Base-by-base conservation (phyloP, 2,797 vertebrate species). In the Yasuhikotakia modesta region DNA sequence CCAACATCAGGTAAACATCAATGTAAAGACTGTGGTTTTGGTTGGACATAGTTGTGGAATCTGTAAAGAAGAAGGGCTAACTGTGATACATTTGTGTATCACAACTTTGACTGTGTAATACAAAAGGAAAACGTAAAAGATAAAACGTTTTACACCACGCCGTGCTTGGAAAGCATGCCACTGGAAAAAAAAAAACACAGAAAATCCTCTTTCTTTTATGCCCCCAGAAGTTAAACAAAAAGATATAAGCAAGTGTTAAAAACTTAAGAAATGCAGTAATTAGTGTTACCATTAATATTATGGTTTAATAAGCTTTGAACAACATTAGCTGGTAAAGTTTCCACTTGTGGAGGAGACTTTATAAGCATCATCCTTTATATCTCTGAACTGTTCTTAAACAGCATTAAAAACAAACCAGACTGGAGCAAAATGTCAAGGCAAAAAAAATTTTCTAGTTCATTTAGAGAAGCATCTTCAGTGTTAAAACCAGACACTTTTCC, bases 21-120 rank as follows among this genome's bases (percentile, higher is more conserved):
- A 65, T 53, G 45, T 53, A 74, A 74, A 55, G 48, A 53, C 11
- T 24, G 11, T 22, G 48, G 39, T 55, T 22, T 43, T 53, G 19
- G 16, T 24, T 16, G 0, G 14, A 35, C 17, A 13, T 74, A 24
- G 57, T 57, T 24, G 69, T 43, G 22, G 21, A 35, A 53, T 22
- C 5, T 27, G 24, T 35, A 39, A 76, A 70, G 13, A 43, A 27
- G 58, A 71, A 48, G 14, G 52, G 27, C 17, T 30, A 10, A 60
- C 65, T 74, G 69, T 61, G 2, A 45, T 35, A 35, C 43, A 74
- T 46, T 55, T 64, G 19, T 63, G 64, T 43, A 30, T 50, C 57
- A n/a, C n/a, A 58, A 52, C 61, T 66, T 52, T 75, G 52, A 74
- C 75, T 73, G 55, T 17, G 10, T n/a, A 12, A 80, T 35, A 66